Conservation (phyloP, 1,140 invertebrate species). For the Lepidurus couesii region DNA sequence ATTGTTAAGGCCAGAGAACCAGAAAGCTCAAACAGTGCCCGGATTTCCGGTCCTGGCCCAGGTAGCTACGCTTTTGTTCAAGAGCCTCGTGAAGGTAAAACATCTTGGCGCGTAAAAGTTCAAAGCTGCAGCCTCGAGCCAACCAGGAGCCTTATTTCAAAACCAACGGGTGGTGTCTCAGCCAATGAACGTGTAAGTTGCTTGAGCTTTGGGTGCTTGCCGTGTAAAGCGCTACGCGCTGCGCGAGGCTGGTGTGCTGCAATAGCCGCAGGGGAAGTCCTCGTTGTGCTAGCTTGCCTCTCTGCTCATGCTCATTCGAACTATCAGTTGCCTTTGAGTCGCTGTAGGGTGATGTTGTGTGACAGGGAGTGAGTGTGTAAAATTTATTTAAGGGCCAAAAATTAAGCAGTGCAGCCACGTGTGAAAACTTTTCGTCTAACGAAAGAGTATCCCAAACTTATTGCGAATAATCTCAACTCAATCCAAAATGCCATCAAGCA, state of each 20-base stretch:
- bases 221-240: not conserved
- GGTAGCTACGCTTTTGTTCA: not conserved
- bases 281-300: not conserved
- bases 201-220: not conserved
- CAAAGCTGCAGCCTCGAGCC: not conserved
- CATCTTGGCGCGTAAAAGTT: not conserved
- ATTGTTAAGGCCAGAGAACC: not conserved
- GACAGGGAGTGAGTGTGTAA: not conserved
- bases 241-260: not conserved
- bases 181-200: not conserved
- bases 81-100: not conserved
- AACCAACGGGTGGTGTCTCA: not conserved
- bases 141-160: not conserved
- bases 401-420: not conserved
- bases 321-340: slow-evolving; percentile 14
- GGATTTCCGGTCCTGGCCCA: slow-evolving; percentile 8
- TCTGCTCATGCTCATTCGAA: not conserved
- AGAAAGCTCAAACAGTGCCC: not conserved
- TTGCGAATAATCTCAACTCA: not conserved
- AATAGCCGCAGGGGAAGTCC: not conserved
- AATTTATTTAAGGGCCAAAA: not conserved
- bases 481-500: slow-evolving; percentile 28
- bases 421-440: not conserved
- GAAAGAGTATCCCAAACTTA: not conserved
- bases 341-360: not conserved